These are phyloP conservation scores for Tetragonisca angustula DNA, from an alignment of 2,888 invertebrate species.

Conservation along the genomic window DNA sequence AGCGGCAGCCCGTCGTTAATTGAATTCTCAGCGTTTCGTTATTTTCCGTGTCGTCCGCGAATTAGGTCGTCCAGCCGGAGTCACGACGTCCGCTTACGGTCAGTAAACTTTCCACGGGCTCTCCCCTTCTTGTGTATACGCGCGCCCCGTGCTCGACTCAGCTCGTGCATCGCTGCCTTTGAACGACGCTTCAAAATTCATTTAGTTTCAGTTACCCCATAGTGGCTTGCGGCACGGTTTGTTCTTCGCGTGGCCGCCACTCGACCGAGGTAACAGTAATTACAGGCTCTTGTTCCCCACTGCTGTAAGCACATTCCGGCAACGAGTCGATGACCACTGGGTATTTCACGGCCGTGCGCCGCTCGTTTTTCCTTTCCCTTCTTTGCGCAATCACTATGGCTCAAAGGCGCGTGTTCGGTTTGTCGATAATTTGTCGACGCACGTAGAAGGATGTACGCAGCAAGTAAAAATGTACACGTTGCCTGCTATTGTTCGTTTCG, in stretches of 20 bases:
- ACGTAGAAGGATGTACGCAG: neutral
- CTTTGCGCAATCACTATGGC: too few species aligned
- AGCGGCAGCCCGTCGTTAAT: constrained; percentile 57
- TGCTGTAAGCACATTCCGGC: constrained; percentile 1
- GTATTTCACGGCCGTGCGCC: neutral
- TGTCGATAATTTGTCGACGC: neutral
- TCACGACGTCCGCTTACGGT: constrained; percentile 60
- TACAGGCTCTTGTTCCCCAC: constrained; percentile 24
- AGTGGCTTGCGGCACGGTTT: constrained; percentile 46
- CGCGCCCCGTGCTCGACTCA: neutral
- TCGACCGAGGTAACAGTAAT: constrained; percentile 53
- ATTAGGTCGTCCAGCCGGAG: constrained; percentile 60
- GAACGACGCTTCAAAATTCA: constrained; percentile 63
- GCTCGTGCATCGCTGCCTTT: constrained; percentile 46
- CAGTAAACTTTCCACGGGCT: constrained; percentile 58
- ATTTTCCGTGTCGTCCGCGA: constrained; percentile 61
- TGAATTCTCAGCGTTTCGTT: constrained; percentile 67
- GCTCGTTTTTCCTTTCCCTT: neutral
- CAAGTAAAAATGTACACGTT: too few species aligned
- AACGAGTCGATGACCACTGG: constrained; percentile 6
- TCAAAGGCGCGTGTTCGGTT: neutral
- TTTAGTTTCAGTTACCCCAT: constrained; percentile 61
- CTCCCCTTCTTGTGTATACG: constrained; percentile 3
- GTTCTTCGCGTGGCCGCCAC: constrained; percentile 55
- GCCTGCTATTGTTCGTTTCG: too few species aligned